phyloP scores from a whole-genome alignment of 2,113 vertebrate genomes.

The Anguilla rostrata region DNA sequence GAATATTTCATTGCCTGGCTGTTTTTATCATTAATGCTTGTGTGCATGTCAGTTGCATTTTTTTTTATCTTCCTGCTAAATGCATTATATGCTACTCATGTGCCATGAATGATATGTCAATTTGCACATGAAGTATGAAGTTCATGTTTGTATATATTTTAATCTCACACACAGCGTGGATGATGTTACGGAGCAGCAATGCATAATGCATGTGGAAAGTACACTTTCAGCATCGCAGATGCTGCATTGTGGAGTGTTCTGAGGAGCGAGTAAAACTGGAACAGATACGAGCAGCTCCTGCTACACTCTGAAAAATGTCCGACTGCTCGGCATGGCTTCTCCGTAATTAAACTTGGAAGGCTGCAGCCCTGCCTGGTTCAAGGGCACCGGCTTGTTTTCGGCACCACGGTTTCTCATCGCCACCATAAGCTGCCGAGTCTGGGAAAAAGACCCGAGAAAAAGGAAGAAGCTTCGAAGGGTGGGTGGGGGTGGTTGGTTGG shows the following conservation, averaged over 20 bases:
- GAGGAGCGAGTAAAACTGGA: slow-evolving; percentile 24
- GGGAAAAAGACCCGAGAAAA: not conserved
- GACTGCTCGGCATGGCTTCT: slow-evolving; percentile 30
- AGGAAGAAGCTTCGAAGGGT: not conserved
- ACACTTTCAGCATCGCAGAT: not conserved
- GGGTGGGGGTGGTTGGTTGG: not conserved
- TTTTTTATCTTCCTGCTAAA: not conserved
- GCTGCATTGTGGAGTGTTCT: not conserved
- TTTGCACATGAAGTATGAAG: not conserved
- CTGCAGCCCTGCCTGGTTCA: slow-evolving; percentile 51
- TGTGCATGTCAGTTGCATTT: not conserved
- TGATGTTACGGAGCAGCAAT: not conserved
- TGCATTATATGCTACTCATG: not conserved
- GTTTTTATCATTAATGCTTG: not conserved
- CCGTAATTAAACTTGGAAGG: slow-evolving; percentile 55
- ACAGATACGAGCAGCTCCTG: slow-evolving; percentile 42
- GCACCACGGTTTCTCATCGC: not conserved
- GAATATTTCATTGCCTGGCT: not conserved
- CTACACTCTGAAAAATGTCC: not conserved
- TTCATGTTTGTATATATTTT: not conserved
- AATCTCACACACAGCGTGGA: not conserved
- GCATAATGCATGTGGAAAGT: not conserved
- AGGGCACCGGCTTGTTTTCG: slow-evolving; percentile 47
- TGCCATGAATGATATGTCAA: not conserved
- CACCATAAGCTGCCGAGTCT: not conserved